Base-by-base conservation (phyloP, 2,113 vertebrate genomes). In the Pholis gunnellus region DNA sequence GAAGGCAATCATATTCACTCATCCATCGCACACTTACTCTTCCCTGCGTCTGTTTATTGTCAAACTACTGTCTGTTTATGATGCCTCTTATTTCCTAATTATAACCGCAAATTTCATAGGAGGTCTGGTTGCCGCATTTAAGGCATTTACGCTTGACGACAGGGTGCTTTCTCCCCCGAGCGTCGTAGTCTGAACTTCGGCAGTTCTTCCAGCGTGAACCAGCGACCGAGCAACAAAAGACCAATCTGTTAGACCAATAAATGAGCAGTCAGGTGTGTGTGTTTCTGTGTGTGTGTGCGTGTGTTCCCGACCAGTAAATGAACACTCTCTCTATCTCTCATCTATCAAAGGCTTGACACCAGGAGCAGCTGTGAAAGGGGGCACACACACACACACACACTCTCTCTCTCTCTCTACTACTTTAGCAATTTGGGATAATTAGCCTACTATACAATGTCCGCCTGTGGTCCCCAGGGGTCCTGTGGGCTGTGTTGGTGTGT, bases 341-440 rank as follows among this genome's bases (percentile, higher is more conserved):
- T 94, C 93, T 93, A 94, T 94, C 93, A 93, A 94, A 92, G 83
- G 86, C 81, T 85, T 93, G 93, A 94, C 93, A 94, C 87, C 83
- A 87, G 92, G 89, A 94, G 93, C 93, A 94, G 93, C 93, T 94
- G 93, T 92, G 90, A 90, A 75, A 82, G 75, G 2, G 18, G n/a
- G 38, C 40, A 29, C 60, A 38, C 79, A 65, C 66, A 64, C 76
- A 65, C 83, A 50, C 78, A 61, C 57, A 75, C 69, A 65, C 81
- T 72, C 87, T 78, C 83, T 85, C 78, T 64, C 78, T 20, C 75
- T 73, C 87, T 79, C 82, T 87, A 88, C 88, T 93, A 93, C 91
- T 94, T 93, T 93, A 91, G 91, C 93, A 94, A 93, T 94, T 94
- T 94, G 86, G 86, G 89, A 93, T 94, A 94, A 94, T 94, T 94